Percentiles rank a stretch among this genome's conserved stretches.
phyloP scores from a whole-genome alignment of 2,113 vertebrate genomes.

The Nesogale talazaci region DNA sequence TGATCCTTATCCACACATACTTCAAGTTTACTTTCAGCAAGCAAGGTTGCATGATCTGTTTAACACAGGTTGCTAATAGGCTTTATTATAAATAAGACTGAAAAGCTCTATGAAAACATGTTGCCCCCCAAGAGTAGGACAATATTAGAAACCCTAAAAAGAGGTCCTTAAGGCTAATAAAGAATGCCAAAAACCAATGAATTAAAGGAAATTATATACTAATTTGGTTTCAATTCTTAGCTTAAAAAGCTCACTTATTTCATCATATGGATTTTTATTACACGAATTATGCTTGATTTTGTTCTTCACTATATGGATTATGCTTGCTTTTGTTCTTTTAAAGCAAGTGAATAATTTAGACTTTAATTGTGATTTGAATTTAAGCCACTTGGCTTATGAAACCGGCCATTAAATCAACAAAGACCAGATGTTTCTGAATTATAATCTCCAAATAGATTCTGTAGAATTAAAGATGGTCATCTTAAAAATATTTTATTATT shows the following conservation, averaged over 20 bases:
- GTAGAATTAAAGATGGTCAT: neutral
- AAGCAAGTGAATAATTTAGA: slow-evolving; percentile 54
- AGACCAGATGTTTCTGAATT: slow-evolving; percentile 25
- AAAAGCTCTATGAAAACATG: neutral
- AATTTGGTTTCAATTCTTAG: slow-evolving; percentile 28
- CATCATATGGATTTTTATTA: too few relatives aligned
- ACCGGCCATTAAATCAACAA: slow-evolving; percentile 26
- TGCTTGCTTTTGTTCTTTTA: slow-evolving; percentile 17
- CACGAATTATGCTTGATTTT: neutral
- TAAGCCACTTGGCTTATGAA: slow-evolving; percentile 40
- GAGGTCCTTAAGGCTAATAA: slow-evolving; percentile 1
- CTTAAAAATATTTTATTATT: neutral
- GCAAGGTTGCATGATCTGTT: too few relatives aligned
- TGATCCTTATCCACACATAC: too few relatives aligned
- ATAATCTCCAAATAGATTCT: slow-evolving; percentile 34
- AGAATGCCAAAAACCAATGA: slow-evolving; percentile 22
- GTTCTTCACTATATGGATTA: neutral
- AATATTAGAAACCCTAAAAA: neutral
- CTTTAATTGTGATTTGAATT: slow-evolving; percentile 34
- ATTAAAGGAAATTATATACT: neutral
- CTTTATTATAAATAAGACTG: neutral
- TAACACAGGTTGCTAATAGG: too few relatives aligned
- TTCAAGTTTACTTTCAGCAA: too few relatives aligned
- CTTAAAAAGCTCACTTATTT: neutral
- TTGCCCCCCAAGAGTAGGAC: neutral